These are phyloP conservation scores for Emydoidea blandingii DNA, from an alignment of 2,797 vertebrate species.

Conservation along the genomic window DNA sequence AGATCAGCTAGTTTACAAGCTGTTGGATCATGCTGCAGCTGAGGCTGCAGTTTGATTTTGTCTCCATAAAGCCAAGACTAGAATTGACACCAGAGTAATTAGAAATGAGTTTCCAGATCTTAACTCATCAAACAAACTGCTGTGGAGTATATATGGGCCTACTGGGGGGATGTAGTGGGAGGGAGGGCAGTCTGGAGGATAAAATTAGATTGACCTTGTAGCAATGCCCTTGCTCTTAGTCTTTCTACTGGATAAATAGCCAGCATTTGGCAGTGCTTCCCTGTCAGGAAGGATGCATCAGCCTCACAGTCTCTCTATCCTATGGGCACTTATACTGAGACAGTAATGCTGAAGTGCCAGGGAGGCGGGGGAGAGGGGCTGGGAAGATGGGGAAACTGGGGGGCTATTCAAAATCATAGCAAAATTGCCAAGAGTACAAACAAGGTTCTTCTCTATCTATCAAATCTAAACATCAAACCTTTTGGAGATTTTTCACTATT, in stretches of 20 bases:
- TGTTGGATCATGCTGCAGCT: constrained; percentile 36
- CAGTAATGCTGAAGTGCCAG: constrained; percentile 47
- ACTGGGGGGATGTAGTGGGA: not conserved
- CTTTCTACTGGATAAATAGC: constrained; percentile 71
- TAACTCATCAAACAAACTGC: constrained; percentile 60
- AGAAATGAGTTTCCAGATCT: constrained; percentile 71
- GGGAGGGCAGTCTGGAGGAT: constrained; percentile 67
- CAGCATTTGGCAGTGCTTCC: constrained; percentile 48
- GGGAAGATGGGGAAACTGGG: not conserved
- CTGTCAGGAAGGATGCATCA: constrained; percentile 42
- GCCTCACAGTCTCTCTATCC: constrained; percentile 26
- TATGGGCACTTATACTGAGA: constrained; percentile 55
- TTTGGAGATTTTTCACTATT: constrained; percentile 45
- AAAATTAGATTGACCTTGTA: constrained; percentile 72
- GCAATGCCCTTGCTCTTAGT: constrained; percentile 70
- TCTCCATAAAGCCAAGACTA: constrained; percentile 20
- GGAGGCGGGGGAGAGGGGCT: not conserved
- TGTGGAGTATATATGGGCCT: constrained; percentile 27
- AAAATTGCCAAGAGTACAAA: constrained; percentile 52
- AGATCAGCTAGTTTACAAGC: constrained; percentile 1
- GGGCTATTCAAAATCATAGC: constrained; percentile 46
- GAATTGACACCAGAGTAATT: constrained; percentile 67
- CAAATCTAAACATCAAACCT: constrained; percentile 8
- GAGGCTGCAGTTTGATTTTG: constrained; percentile 47
- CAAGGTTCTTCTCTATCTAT: constrained; percentile 34